Base-by-base conservation (phyloP, 2,113 vertebrate species). In the Gorsachius goisagi region DNA sequence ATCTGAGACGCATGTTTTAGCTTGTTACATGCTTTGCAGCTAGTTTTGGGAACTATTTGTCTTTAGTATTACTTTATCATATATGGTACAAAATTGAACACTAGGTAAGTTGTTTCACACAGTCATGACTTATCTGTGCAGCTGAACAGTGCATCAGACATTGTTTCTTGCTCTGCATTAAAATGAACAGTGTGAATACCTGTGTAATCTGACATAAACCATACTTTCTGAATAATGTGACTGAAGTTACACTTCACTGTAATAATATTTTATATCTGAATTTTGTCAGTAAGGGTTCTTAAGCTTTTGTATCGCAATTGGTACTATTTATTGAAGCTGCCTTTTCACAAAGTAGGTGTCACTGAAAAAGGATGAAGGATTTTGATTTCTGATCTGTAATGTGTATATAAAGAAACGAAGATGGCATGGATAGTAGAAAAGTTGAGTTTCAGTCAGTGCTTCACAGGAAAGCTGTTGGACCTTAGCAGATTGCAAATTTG, bases 51-150 rank as follows among this genome's bases (percentile, higher is more conserved):
- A 87, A 47, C 64, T 39, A 2, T 67, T 72, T 90, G 66, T 85
- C 16, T 14, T 60, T 85, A 23, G 11, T 69, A 60, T 26, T 85
- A 27, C 44, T 64, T 73, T 3, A 3, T 58, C 1, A 3, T 7
- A 19, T 3, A 2, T 75, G 52, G 15, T 68, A 60, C 55, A 62
- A 66, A 44, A 39, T 17, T 44, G 35, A 86, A 41, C 3, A 7
- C 6, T 32, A 19, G 26, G 5, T 28, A 39, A 11, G 35, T 4
- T 33, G 4, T 23, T 52, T 64, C 8, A 39, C 5, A 3, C 35
- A 35, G 71, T 5, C 4, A 3, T 33, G 33, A 28, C 35, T 85
- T 75, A 19, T 0, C 32, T 73, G 41, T 0, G 2, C 45, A 72
- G 19, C 41, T 81, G 45, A 89, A 14, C 30, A 50, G n/a, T 23